Evolutionary conservation across 1,140 invertebrate species (phyloP).

Genomic region (Amyelois transitella): DNA sequence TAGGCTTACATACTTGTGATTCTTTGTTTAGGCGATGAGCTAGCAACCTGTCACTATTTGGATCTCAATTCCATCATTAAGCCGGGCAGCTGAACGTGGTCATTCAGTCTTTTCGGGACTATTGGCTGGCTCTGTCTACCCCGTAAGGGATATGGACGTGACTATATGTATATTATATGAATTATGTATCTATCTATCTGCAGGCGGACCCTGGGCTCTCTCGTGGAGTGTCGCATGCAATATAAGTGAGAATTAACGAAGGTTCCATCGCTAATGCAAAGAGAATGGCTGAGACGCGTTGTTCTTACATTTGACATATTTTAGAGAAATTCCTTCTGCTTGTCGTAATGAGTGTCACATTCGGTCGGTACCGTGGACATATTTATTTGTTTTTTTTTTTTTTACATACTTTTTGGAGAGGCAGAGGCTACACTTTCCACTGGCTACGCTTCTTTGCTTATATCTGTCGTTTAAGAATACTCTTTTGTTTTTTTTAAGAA

Average conservation of each 20-base stretch:
- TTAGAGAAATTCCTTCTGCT: conserved; percentile 65
- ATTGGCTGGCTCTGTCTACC: no score
- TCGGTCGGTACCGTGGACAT: conserved; percentile 49
- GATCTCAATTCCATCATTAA: no score
- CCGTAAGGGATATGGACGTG: no score
- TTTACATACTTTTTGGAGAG: neutral
- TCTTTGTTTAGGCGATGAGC: no score
- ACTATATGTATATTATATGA: no score
- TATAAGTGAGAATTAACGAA: neutral
- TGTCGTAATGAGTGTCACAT: conserved; percentile 71
- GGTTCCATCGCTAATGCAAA: conserved; percentile 8
- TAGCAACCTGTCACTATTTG: no score
- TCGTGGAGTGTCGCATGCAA: neutral
- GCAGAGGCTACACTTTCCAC: neutral
- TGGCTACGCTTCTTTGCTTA: no score
- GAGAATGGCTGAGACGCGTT: conserved; percentile 29
- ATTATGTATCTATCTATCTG: neutral
- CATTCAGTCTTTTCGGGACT: no score
- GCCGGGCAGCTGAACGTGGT: no score
- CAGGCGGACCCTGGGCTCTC: neutral
- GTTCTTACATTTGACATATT: conserved; percentile 69
- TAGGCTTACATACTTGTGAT: no score
- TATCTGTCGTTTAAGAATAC: no score
- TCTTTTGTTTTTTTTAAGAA: no score
- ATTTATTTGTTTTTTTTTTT: conserved; percentile 6